Conservation (phyloP, 2,797 vertebrate genomes). For the Phoxinus dragarum region DNA sequence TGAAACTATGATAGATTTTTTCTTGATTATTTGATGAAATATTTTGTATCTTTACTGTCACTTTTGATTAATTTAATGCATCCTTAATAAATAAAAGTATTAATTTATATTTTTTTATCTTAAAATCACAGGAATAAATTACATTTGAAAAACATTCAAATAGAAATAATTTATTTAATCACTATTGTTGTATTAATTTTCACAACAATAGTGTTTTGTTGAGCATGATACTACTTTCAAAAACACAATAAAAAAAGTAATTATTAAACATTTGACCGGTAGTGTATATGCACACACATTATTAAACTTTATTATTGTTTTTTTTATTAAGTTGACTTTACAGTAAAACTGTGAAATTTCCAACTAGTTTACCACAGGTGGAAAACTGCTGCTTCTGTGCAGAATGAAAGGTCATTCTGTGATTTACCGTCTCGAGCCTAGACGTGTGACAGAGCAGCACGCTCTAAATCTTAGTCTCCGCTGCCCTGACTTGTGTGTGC, state of each 20-base stretch:
- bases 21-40: no score
- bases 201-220: not conserved
- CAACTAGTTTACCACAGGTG: not conserved
- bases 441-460: conserved; percentile 9
- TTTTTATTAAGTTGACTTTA: not conserved
- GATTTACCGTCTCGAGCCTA: conserved; percentile 8
- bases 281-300: not conserved
- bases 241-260: not conserved
- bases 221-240: not conserved
- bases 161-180: not conserved
- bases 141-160: no score
- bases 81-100: no score
- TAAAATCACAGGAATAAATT: no score
- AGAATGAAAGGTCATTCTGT: conserved; percentile 10
- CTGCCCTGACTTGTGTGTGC: conserved; percentile 55
- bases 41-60: no score
- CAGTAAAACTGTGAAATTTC: not conserved
- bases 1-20: no score
- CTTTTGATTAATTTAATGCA: no score
- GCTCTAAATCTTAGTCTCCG: conserved; percentile 27
- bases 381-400: not conserved
- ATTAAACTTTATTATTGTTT: not conserved
- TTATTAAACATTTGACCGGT: not conserved
- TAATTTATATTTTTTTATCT: no score
- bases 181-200: no score